phyloP scores from a whole-genome alignment of 1,140 invertebrate species.

The Ladona fulva region DNA sequence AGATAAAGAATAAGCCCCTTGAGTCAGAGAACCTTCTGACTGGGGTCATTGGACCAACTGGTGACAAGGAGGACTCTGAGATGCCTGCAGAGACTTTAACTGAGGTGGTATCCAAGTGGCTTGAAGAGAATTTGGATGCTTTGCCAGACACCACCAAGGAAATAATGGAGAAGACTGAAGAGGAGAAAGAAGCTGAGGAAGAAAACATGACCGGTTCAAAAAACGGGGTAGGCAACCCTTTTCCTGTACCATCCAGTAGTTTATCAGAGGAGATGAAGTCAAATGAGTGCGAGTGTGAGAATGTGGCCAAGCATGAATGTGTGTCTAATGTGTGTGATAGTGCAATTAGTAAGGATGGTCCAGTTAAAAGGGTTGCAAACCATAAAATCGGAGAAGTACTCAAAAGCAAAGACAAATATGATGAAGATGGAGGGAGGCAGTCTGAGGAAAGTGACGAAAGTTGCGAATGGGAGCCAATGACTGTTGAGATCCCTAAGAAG shows the following conservation, averaged over 20 bases:
- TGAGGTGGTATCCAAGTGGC: slow-evolving; percentile 38
- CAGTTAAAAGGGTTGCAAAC: not conserved
- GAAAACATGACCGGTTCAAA: slow-evolving; percentile 36
- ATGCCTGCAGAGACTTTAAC: slow-evolving; percentile 35
- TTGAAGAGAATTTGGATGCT: slow-evolving; percentile 27
- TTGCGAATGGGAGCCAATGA: not conserved
- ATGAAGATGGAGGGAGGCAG: not conserved
- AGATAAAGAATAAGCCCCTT: not conserved
- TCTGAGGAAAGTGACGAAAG: not conserved
- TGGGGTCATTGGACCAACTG: no score
- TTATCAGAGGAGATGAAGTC: slow-evolving; percentile 15
- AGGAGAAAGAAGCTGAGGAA: slow-evolving; percentile 22
- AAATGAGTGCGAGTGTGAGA: not conserved
- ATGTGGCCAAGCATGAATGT: not conserved
- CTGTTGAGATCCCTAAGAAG: not conserved
- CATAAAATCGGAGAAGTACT: not conserved
- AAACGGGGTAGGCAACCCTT: slow-evolving; percentile 47
- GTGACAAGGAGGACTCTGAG: not conserved
- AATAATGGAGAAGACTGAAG: slow-evolving; percentile 23
- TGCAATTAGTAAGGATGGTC: not conserved
- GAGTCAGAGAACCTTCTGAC: not conserved
- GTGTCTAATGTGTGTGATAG: not conserved
- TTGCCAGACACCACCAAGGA: slow-evolving; percentile 23
- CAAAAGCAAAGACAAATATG: no score
- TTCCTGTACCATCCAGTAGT: slow-evolving; percentile 44